Percentiles rank a stretch among this genome's conserved stretches.
Conservation (phyloP, 2,888 invertebrate species). For the Kuschelorhynchus macadamiae region DNA sequence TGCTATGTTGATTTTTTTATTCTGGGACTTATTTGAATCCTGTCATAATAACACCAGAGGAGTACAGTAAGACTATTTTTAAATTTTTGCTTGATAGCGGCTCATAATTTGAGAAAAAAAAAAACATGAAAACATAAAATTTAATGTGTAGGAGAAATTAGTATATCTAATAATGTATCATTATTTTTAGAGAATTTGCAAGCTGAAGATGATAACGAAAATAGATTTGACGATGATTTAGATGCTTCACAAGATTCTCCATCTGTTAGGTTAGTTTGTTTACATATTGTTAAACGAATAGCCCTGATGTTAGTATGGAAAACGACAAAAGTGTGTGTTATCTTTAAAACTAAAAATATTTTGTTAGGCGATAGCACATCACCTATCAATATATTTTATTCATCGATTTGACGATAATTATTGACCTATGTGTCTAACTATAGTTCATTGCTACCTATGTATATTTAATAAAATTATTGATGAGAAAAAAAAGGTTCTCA, state of each 20-base stretch:
- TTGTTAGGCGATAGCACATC: neutral
- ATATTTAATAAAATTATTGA: conserved; percentile 24
- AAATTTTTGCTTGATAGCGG: no score
- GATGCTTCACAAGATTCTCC: neutral
- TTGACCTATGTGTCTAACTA: neutral
- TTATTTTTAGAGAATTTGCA: neutral
- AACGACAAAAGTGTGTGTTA: no score
- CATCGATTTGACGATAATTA: no score
- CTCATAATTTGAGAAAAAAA: no score
- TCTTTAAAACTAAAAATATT: neutral
- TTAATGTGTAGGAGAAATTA: neutral
- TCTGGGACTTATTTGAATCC: no score
- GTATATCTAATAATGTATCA: no score
- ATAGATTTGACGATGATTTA: neutral
- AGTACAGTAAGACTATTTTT: neutral
- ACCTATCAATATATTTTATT: no score
- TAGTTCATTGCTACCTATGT: conserved; percentile 3
- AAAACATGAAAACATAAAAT: neutral
- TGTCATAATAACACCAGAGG: no score
- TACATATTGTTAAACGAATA: no score
- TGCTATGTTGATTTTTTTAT: no score
- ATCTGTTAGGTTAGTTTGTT: neutral
- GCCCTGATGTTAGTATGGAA: no score
- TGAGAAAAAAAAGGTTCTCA: no score
- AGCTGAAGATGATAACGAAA: neutral